Evolutionary conservation across 2,888 invertebrate genomes (phyloP).

Genomic region (Chaitophorus viminalis): DNA sequence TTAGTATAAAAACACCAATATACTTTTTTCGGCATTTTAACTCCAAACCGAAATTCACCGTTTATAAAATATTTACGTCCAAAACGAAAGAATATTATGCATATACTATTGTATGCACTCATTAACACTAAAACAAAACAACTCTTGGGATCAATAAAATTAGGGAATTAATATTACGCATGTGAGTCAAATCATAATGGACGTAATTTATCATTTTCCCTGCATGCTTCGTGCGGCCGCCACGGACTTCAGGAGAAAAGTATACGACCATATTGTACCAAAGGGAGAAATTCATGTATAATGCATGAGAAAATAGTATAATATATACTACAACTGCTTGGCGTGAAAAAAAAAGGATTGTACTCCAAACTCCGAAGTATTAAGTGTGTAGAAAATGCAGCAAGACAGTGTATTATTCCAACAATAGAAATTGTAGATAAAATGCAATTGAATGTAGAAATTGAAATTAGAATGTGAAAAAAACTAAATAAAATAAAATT

Average conservation of each 20-base stretch:
- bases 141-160: neutral
- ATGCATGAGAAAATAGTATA: conserved; percentile 33
- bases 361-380: neutral
- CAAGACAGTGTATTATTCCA: neutral
- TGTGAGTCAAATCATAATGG: conserved; percentile 4
- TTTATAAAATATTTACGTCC: neutral
- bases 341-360: conserved; percentile 23
- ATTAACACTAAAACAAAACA: neutral
- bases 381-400: conserved; percentile 18
- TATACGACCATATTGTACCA: neutral
- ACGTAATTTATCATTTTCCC: neutral
- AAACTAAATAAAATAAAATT: too few species aligned
- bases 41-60: neutral
- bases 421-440: conserved; percentile 3
- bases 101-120: neutral
- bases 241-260: neutral
- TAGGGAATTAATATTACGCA: neutral
- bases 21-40: neutral
- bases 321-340: conserved; percentile 1
- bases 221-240: neutral
- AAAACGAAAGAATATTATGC: too few species aligned
- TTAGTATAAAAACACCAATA: neutral
- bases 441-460: conserved; percentile 1
- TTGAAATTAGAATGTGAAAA: neutral
- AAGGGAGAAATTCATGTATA: conserved; percentile 36